A percentile compares a stretch with the other conserved stretches of the same genome.
Evolutionary conservation across 1,140 invertebrate species (phyloP).

Genomic region (Bombus impatiens): DNA sequence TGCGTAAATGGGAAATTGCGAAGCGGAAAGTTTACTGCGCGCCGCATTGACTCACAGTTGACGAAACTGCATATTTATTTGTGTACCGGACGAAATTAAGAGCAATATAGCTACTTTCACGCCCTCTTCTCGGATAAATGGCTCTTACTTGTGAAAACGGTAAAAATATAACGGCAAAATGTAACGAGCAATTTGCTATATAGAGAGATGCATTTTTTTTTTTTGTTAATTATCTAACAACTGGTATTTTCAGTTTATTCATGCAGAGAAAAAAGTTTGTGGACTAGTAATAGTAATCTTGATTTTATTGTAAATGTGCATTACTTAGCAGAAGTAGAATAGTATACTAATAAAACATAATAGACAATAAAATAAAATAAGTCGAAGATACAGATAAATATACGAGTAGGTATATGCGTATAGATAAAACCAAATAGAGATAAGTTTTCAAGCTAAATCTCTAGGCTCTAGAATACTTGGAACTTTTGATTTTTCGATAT

Average conservation of each 20-base stretch:
- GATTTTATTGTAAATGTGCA: neutral
- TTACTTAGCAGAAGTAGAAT: neutral
- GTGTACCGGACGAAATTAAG: neutral
- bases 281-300: neutral
- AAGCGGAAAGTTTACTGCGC: slow-evolving; percentile 4
- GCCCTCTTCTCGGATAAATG: neutral
- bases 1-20: slow-evolving; percentile 41
- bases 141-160: too few species aligned
- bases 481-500: neutral
- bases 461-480: neutral
- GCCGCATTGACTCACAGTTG: slow-evolving; percentile 8
- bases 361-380: neutral
- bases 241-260: neutral
- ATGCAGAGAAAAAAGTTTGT: neutral
- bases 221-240: neutral
- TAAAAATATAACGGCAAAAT: neutral
- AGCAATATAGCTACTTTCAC: neutral
- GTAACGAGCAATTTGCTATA: too few species aligned
- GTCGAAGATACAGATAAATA: neutral
- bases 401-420: neutral
- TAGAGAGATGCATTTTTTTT: too few species aligned
- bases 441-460: neutral
- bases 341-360: neutral
- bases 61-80: slow-evolving; percentile 23
- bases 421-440: neutral